phyloP scores from a whole-genome alignment of 2,113 vertebrate genomes.

The Lophotis ruficrista region DNA sequence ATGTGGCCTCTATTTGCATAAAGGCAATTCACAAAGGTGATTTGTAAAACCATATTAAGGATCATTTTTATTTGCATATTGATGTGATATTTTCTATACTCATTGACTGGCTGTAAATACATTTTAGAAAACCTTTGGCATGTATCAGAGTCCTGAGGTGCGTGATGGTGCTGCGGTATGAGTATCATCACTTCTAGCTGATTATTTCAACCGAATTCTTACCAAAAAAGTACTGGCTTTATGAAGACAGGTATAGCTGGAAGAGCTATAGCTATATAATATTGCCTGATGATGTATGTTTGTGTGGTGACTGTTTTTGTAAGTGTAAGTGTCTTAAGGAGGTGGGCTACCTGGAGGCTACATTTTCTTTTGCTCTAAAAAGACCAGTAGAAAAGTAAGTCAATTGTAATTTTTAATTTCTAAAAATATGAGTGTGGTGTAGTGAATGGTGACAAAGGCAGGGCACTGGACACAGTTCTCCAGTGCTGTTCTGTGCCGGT shows the following conservation, averaged over 20 bases:
- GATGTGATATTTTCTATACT: neutral
- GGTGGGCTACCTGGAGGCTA: neutral
- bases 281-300: fast-evolving
- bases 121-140: neutral
- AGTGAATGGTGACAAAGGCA: neutral
- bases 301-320: neutral
- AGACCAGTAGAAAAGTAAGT: neutral
- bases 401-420: neutral
- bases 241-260: neutral
- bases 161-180: neutral
- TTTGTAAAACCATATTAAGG: neutral
- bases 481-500: neutral
- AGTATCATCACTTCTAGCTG: neutral
- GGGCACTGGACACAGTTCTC: neutral
- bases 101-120: neutral
- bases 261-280: neutral
- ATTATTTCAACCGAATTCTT: neutral
- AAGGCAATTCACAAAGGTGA: neutral
- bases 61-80: neutral
- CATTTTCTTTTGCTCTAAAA: neutral
- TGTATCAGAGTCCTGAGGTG: neutral
- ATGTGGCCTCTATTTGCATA: neutral
- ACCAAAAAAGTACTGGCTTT: neutral
- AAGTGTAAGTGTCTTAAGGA: neutral
- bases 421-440: neutral